Evolutionary conservation across 2,113 vertebrate genomes (phyloP), one percentile per base, ranked within the genome.

Genomic region (Eubucco bourcierii): DNA sequence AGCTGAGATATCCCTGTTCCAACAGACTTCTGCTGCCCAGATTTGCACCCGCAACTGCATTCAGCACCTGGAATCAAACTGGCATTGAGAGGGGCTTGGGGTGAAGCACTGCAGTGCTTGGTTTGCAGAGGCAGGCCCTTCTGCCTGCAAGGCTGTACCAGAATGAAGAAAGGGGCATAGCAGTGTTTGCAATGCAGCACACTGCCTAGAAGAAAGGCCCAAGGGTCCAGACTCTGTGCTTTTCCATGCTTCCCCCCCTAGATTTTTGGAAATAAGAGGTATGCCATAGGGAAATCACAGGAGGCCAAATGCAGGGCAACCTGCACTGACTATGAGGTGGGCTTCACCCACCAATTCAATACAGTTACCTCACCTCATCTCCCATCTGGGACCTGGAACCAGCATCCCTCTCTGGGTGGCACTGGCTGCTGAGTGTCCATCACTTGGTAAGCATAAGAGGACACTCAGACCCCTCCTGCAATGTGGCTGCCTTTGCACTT

Each of bases 261-360:
- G 52, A 47, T 24, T 59, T 89, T 59, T 41, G 46, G 53, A 87
- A 66, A 31, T 12, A 52, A 47, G 55, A 64, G 29, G 29, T 27
- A n/a, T 24, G n/a, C 13, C 2, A 0, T 8, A 85, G 39, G 34
- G 52, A 77, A 37, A 20, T 24, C 0, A 1, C 31, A 19, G 25
- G 50, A 89, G 28, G 16, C 21, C 28, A 55, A 34, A 37, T 13
- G 16, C 33, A 47, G 59, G 17, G 14, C 33, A 66, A 21, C 13
- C 27, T 1, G 1, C 15, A 23, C 31, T 1, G 1, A 13, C 15
- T 6, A 4, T 0, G 2, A 44, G 4, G 29, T 1, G 1, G n/a
- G 19, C 33, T 63, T 70, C 13, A 47, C 31, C 16, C 2, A 0
- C 2, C 18, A 61, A 14, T 39, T 55, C 33, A 53, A 31, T 6